Evolutionary conservation across 2,888 invertebrate genomes (phyloP).

Genomic region (Asteroscopus sphinx): DNA sequence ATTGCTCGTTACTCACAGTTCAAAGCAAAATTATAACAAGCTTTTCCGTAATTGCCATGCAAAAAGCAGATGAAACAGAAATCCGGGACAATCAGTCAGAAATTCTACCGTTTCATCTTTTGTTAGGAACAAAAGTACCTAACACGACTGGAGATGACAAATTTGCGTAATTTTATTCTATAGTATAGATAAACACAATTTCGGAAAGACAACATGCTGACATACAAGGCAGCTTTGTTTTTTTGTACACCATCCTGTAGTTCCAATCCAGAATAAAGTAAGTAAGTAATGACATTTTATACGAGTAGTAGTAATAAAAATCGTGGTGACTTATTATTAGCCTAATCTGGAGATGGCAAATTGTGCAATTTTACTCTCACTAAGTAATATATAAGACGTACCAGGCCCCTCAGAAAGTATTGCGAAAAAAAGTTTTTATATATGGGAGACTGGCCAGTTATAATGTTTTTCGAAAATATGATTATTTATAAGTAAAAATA

Average conservation of each 20-base stretch:
- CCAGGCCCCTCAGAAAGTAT: no score
- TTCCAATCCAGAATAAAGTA: constrained; percentile 32
- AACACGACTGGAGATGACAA: constrained; percentile 29
- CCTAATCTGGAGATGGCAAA: no score
- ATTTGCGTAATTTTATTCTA: constrained; percentile 40
- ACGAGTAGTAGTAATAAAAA: no score
- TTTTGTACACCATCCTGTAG: constrained; percentile 9
- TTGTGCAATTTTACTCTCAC: no score
- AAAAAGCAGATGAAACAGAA: constrained; percentile 25
- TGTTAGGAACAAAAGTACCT: constrained; percentile 27
- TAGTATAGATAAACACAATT: constrained; percentile 21
- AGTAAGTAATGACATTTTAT: constrained; percentile 4
- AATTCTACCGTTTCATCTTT: constrained; percentile 36
- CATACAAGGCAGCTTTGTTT: constrained; percentile 3
- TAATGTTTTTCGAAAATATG: no score
- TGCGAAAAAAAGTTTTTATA: no score
- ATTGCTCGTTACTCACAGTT: constrained; percentile 22
- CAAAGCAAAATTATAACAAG: constrained; percentile 34
- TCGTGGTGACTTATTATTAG: no score
- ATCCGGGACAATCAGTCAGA: constrained; percentile 37
- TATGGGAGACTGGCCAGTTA: no score
- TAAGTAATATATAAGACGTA: no score
- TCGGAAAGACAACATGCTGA: constrained; percentile 10
- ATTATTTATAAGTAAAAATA: no score
- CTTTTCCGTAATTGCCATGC: constrained; percentile 10